Conservation (phyloP, 2,113 vertebrate genomes). For the Rhinogobius similis region DNA sequence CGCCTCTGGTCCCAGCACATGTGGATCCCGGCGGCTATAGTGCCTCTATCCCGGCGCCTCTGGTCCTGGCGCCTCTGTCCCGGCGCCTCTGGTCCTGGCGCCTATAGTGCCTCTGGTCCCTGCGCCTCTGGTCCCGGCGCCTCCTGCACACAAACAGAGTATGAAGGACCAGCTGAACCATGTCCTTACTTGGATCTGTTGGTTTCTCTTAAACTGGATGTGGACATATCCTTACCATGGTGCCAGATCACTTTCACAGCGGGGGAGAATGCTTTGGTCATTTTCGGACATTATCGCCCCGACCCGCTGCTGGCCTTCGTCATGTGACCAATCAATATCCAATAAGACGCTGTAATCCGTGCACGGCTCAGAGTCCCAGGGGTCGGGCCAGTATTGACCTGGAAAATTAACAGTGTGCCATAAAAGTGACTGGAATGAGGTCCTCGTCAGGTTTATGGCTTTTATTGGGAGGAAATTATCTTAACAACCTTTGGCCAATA, state of each 20-base stretch:
- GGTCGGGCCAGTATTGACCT: slow-evolving; percentile 27
- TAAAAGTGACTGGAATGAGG: slow-evolving; percentile 52
- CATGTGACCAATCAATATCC: slow-evolving; percentile 66
- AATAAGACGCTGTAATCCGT: slow-evolving; percentile 64
- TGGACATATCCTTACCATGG: too few species aligned
- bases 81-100: too few species aligned
- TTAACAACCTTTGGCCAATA: not conserved
- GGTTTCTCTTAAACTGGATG: too few species aligned
- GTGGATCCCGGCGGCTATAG: too few species aligned
- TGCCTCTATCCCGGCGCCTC: too few species aligned
- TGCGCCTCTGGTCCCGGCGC: too few species aligned
- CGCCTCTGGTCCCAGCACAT: too few species aligned
- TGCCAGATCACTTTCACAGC: not conserved
- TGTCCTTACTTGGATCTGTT: too few species aligned
- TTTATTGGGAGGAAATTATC: slow-evolving; percentile 39
- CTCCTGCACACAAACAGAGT: too few species aligned
- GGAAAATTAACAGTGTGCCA: slow-evolving; percentile 46
- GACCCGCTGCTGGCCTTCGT: slow-evolving; percentile 36
- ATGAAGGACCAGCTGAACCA: too few species aligned
- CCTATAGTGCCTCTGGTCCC: too few species aligned
- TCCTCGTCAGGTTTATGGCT: slow-evolving; percentile 42
- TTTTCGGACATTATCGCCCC: slow-evolving; percentile 50
- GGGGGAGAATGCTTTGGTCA: slow-evolving; percentile 38
- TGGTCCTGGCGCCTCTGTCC: too few species aligned
- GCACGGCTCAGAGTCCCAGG: slow-evolving; percentile 29